Base-by-base conservation (phyloP, 1,140 invertebrate species). In the Drosophila bifasciata region DNA sequence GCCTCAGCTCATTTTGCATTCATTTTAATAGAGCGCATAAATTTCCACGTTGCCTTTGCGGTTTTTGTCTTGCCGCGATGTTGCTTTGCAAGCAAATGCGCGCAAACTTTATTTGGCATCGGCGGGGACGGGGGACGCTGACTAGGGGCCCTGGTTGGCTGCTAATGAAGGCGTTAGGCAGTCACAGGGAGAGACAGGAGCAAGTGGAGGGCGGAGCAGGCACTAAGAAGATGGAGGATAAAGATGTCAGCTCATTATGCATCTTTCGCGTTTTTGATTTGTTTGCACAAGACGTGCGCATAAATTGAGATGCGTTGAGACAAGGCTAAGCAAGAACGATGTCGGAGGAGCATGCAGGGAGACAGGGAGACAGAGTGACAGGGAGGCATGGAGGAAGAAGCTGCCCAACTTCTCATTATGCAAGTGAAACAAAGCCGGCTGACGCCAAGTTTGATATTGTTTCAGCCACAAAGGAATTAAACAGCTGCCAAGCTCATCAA, bases 21-120 rank as follows among this genome's bases (percentile, higher is more conserved):
- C 83, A 81, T 85, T 85, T 85, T 81, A 85, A 85, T 86, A 85
- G 77, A 85, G 77, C 77, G 74, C 77, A 85, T 81, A 79, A 85
- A 86, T 86, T 88, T 77, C 41, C 48, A 60, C 55, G 69, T 50
- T 81, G 68, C 73, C 69, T 75, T 77, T 85, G 81, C 68, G 81
- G 81, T 72, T 70, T 64, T 51, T 57, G 44, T 51, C 51, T 21
- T 67, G 52, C 53, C 64, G 48, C 44, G 59, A 53, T 60, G 56
- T 86, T 67, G 73, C 70, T 69, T 68, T 70, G 73, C 77, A 86
- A 81, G 81, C 81, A 85, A 85, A 86, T 85, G 73, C 40, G 72
- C 60, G 56, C 53, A 68, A 86, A 81, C 81, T 86, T 85, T 85
- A 88, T 85, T 85, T 85, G 61, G 72, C 66, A 55, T 75, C 66